Base-by-base conservation (phyloP, 2,797 vertebrate genomes). In the Sebastes kiyomatsui region DNA sequence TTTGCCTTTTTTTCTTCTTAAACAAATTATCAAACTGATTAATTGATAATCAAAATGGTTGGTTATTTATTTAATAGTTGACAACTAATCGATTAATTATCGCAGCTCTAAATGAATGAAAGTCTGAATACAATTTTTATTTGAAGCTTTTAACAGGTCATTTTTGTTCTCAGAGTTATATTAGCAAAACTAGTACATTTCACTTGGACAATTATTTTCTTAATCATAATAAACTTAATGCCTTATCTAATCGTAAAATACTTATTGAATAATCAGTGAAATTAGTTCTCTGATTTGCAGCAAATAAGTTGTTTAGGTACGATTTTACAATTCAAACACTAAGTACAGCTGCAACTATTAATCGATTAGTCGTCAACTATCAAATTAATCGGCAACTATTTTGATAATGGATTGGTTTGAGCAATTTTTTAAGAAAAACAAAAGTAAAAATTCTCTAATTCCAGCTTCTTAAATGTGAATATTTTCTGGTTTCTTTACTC, bases 111-210 rank as follows among this genome's bases (percentile, higher is more conserved):
- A 49, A 49, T 49, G 46, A 49, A 20, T 49, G 3, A 49, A 20
- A 20, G 46, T 49, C 18, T 49, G 46, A 46, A 49, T 49, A 20
- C 7, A 49, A 20, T 59, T 68, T 60, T 55, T 70, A 72, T 69
- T 77, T 73, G 25, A 58, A 68, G 68, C 70, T 73, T 86, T 80
- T 72, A 79, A 16, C 2, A 56, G 22, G 32, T 16, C 0, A 2
- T 6, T 55, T 46, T 18, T 56, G 10, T 38, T 65, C 49, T 59
- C n/a, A 2, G 11, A 27, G 20, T 27, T 23, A 12, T 52, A 38
- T n/a, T 3, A 72, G 13, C 7, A 1, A 42, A 42, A 3, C 4
- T 6, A 55, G n/a, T 60, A 25, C 28, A 75, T 61, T 68, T 71
- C 18, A 61, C 68, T 33, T 61, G 14, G 7, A 66, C 14, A 32